A percentile compares a stretch with the other conserved stretches of the same genome.
phyloP scores from a whole-genome alignment of 2,113 vertebrate species.

The Electrona antarctica region DNA sequence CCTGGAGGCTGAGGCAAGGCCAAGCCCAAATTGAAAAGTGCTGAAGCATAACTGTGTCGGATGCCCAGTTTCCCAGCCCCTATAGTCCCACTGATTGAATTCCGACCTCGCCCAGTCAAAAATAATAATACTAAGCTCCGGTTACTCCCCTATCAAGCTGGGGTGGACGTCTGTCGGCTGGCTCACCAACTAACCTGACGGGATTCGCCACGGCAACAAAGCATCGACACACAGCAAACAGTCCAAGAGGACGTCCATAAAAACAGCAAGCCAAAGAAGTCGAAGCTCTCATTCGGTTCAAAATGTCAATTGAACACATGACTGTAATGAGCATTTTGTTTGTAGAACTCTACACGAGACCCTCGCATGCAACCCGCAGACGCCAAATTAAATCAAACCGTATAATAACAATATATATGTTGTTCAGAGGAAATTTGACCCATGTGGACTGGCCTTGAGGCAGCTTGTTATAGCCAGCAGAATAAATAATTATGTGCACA shows the following conservation, averaged over 20 bases:
- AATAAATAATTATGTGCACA: too few species aligned
- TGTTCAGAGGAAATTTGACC: too few species aligned
- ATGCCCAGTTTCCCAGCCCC: conserved; percentile 68
- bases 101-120: conserved; percentile 63
- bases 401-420: too few species aligned
- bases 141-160: conserved; percentile 38
- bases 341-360: too few species aligned
- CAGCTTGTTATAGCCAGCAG: too few species aligned
- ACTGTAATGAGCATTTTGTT: too few species aligned
- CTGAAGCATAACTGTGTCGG: conserved; percentile 74
- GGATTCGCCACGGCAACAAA: conserved; percentile 10
- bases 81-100: conserved; percentile 69
- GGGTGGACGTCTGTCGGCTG: conserved; percentile 27
- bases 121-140: conserved; percentile 38
- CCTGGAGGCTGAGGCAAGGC: conserved; percentile 58
- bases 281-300: too few species aligned
- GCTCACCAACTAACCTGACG: conserved; percentile 38
- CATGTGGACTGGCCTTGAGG: too few species aligned
- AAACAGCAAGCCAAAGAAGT: neutral
- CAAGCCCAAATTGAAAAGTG: conserved; percentile 77
- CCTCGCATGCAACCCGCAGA: too few species aligned
- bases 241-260: neutral
- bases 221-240: neutral
- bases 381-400: too few species aligned
- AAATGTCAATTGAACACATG: too few species aligned